Evolutionary conservation across 2,113 vertebrate species (phyloP).

Genomic region (Ictalurus punctatus): DNA sequence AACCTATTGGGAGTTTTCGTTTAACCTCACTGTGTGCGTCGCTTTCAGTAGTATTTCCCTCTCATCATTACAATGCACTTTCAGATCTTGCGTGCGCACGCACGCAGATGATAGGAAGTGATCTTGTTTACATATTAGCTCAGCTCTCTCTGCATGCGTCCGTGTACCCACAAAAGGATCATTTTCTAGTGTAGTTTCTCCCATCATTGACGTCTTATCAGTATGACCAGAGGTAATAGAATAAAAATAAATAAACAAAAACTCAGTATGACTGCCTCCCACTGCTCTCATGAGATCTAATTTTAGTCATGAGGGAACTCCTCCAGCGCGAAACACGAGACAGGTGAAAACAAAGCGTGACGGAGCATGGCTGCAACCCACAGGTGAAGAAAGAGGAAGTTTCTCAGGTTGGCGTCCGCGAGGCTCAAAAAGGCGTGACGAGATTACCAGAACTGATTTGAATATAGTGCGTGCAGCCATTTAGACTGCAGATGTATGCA

Average conservation of each 20-base stretch:
- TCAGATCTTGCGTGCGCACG: not conserved
- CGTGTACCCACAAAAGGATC: not conserved
- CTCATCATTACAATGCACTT: slow-evolving; percentile 37
- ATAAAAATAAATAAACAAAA: too few relatives aligned
- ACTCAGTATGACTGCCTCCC: not conserved
- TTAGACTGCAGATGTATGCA: not conserved
- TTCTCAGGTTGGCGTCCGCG: not conserved
- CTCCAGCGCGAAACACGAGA: not conserved
- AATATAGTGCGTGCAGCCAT: slow-evolving; percentile 8
- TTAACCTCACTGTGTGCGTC: not conserved
- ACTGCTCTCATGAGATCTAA: not conserved
- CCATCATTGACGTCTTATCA: not conserved
- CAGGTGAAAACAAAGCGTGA: slow-evolving; percentile 27
- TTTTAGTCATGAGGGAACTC: slow-evolving; percentile 44
- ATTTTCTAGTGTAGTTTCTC: not conserved
- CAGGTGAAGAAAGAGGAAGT: slow-evolving; percentile 39
- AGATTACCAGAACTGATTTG: slow-evolving; percentile 39
- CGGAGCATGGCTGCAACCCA: not conserved
- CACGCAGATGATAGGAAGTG: not conserved
- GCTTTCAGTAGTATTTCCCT: slow-evolving; percentile 19
- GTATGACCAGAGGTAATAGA: not conserved
- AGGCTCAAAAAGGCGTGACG: not conserved
- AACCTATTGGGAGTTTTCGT: slow-evolving; percentile 5
- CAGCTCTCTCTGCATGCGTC: not conserved
- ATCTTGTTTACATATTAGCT: slow-evolving; percentile 9